Evolutionary conservation across 2,888 invertebrate species (phyloP).

Genomic region (Automeris io): DNA sequence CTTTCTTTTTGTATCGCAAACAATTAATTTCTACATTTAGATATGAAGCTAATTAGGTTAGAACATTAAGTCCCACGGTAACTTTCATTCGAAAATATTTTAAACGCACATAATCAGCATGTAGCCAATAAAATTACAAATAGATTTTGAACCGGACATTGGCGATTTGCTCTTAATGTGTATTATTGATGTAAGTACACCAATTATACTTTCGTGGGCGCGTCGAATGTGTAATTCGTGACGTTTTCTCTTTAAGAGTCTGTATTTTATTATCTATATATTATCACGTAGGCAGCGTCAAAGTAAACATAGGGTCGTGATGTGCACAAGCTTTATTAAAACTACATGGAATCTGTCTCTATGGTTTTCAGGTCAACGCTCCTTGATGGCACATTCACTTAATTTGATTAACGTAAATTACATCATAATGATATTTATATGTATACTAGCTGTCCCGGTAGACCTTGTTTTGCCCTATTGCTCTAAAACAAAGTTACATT

Average conservation of each 20-base stretch:
- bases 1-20: too few relatives aligned
- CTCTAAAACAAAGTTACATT: too few relatives aligned
- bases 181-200: background rate
- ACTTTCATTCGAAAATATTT: constrained; percentile 1
- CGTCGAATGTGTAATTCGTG: background rate
- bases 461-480: too few relatives aligned
- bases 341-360: constrained; percentile 13
- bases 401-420: too few relatives aligned
- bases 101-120: constrained; percentile 1
- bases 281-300: constrained; percentile 1
- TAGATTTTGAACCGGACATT: constrained; percentile 3
- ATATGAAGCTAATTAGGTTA: background rate
- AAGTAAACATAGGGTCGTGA: constrained; percentile 1
- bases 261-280: background rate
- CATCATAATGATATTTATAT: too few relatives aligned
- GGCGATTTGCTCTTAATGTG: constrained; percentile 1
- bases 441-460: too few relatives aligned
- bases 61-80: background rate
- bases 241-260: constrained; percentile 1
- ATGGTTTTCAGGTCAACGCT: too few relatives aligned
- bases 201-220: background rate
- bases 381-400: too few relatives aligned
- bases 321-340: background rate
- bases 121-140: constrained; percentile 3
- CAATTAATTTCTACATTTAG: background rate